Evolutionary conservation across 2,888 invertebrate species (phyloP), one percentile per base, ranked within the genome.

Genomic region (Theristus sp.): DNA sequence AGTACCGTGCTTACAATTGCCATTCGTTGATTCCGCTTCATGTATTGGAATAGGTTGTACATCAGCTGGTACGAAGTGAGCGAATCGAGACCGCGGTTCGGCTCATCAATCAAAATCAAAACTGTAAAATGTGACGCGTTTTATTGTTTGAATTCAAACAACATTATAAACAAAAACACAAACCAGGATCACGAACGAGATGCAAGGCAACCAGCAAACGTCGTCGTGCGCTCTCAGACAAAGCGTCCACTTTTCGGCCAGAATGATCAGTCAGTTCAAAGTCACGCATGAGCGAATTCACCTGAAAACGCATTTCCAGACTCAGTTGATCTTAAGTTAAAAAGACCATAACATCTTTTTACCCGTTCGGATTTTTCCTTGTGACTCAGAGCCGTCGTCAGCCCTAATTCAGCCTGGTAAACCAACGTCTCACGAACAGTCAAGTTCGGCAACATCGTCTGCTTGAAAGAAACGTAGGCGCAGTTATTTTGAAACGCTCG

Each of bases 41-140:
- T 78, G 67, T 80, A 79, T 68, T 89, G 89, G 28, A 89, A 89
- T 1, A 93, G 79, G 72, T 93, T 93, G 0, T 93, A 91, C 58
- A 94, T 84, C 10, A 96, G 84, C 64, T 96, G 81, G 74, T 93
- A 94, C 0, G 93, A 90, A 70, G 91, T 91, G 59, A 96, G 78
- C 0, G 94, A 90, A 75, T 94, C 93, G 66, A 96, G 79, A 66
- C 89, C 89, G 82, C 87, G 86, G 0, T 93, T 91, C 0, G 93
- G 91, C 71, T 94, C 93, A 73, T 94, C 93, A 64, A 69, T 58
- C 10, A 70, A 57, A 1, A 67, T 62, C 52, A 70, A 58, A 27
- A 70, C 69, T 68, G 62, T 57, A 66, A 31, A 17, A 20, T 46
- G 2, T 10, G 26, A 2, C 22, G 10, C 10, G 22, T 31, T 3